Evolutionary conservation across 2,888 invertebrate species (phyloP).

Genomic region (Stomorhina lunata): DNA sequence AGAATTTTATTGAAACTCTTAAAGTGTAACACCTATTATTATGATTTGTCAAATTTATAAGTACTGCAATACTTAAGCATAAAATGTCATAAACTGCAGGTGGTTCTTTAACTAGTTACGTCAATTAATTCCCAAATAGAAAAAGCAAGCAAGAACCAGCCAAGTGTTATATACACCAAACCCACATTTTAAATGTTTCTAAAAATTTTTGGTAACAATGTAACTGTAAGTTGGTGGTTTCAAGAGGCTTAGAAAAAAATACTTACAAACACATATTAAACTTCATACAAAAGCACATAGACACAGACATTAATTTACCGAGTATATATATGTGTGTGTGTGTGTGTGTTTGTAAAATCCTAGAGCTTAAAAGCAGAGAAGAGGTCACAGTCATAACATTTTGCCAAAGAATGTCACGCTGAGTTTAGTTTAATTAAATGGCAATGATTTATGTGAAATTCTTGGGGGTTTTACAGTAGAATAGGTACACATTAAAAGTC

Average conservation of each 20-base stretch:
- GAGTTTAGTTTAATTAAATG: slow-evolving; percentile 70
- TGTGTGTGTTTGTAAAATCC: no score
- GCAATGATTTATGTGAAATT: slow-evolving; percentile 67
- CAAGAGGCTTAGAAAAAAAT: not conserved
- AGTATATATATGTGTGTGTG: no score
- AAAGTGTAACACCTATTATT: not conserved
- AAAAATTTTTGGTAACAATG: not conserved
- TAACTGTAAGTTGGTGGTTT: not conserved
- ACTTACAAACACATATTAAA: not conserved
- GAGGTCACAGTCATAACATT: slow-evolving; percentile 62
- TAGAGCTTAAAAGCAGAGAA: not conserved
- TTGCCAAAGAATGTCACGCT: slow-evolving; percentile 68
- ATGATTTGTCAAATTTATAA: slow-evolving; percentile 49
- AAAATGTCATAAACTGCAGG: slow-evolving; percentile 40
- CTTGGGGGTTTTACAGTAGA: slow-evolving; percentile 30
- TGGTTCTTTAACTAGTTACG: slow-evolving; percentile 20
- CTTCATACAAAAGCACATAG: not conserved
- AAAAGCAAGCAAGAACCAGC: not conserved
- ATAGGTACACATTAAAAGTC: slow-evolving; percentile 24
- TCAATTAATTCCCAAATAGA: not conserved
- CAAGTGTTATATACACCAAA: no score
- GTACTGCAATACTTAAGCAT: not conserved
- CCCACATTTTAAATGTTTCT: no score
- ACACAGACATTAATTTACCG: not conserved
- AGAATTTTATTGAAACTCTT: not conserved